Conservation (phyloP, 2,113 vertebrate genomes). For the Protobothrops mucrosquamatus region DNA sequence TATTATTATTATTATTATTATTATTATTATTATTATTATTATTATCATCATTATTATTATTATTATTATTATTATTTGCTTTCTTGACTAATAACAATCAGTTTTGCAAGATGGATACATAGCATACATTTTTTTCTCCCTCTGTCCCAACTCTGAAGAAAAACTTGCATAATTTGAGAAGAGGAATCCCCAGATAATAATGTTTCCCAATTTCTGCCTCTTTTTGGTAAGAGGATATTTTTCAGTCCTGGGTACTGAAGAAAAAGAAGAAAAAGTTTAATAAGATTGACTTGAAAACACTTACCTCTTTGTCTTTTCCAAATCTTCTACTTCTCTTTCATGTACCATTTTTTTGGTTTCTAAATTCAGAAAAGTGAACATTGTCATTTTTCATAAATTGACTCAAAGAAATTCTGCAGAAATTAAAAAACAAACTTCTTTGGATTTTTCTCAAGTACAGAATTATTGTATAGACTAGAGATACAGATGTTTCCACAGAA, state of each 20-base stretch:
- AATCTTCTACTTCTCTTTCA: background rate
- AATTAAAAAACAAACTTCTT: background rate
- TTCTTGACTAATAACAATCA: constrained; percentile 44
- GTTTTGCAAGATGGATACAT: constrained; percentile 12
- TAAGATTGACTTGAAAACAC: background rate
- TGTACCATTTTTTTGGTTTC: background rate
- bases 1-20: no score
- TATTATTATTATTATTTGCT: no score
- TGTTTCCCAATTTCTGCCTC: constrained; percentile 26
- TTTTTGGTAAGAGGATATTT: background rate
- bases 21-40: no score
- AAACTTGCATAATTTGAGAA: constrained; percentile 23
- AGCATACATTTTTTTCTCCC: background rate
- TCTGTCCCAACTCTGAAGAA: constrained; percentile 18
- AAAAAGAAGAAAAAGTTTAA: no score
- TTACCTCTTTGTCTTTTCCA: background rate
- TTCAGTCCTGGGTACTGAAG: background rate
- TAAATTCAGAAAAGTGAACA: background rate
- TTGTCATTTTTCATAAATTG: background rate
- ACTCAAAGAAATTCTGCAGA: background rate
- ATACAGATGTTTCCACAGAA: background rate
- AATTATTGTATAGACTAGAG: background rate
- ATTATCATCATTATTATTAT: no score
- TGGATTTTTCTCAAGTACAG: background rate
- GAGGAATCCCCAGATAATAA: constrained; percentile 21